Evolutionary conservation across 2,113 vertebrate species (phyloP).

Genomic region (Gambusia affinis): DNA sequence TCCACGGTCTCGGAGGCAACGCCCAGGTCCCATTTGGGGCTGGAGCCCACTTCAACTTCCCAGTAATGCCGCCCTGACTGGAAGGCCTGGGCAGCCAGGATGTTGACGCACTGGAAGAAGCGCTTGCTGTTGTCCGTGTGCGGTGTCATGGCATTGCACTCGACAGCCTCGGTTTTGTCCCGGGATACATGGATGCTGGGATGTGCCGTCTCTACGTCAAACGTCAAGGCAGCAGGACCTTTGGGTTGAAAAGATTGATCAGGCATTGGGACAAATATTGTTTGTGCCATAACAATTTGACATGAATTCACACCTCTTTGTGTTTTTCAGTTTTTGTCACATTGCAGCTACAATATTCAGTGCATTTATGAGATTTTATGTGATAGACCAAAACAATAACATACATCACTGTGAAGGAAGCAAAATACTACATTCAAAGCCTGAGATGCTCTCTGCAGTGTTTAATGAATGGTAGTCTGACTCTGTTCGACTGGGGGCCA

Average conservation of each 20-base stretch:
- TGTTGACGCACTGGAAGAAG: constrained; percentile 85
- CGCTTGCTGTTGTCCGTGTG: constrained; percentile 67
- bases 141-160: constrained; percentile 53
- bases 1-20: constrained; percentile 81
- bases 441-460: no score
- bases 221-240: constrained; percentile 83
- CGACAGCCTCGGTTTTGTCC: constrained; percentile 80
- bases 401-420: no score
- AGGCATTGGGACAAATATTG: background rate
- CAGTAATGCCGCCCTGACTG: constrained; percentile 83
- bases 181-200: constrained; percentile 82
- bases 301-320: background rate
- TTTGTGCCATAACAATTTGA: background rate
- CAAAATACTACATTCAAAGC: no score
- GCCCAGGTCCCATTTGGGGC: constrained; percentile 88
- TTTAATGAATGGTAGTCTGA: no score
- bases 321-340: background rate
- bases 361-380: no score
- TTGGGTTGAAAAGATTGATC: constrained; percentile 28
- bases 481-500: no score
- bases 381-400: no score
- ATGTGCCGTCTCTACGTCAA: constrained; percentile 84
- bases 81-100: constrained; percentile 80
- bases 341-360: background rate
- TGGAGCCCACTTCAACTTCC: constrained; percentile 86